Base-by-base conservation (phyloP, 2,888 invertebrate genomes). In the Atethmia centrago region DNA sequence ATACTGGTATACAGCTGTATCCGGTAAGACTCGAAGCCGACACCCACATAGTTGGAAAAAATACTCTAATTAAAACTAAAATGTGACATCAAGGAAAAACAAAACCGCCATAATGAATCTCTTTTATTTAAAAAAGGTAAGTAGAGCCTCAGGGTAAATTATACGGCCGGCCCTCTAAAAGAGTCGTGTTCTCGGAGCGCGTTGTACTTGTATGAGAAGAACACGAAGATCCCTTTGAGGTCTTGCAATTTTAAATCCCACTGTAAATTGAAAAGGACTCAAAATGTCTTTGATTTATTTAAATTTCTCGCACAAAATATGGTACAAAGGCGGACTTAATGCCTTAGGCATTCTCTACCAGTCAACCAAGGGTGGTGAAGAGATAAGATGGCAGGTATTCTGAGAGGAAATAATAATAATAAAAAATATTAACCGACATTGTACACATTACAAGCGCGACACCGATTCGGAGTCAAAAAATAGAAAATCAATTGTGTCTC, bases 161-260 rank as follows among this genome's bases (percentile, higher is more conserved):
- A 69, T 40, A 64, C 56, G 51, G 21, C 8, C 56, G 51, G 21
- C 8, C 28, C 63, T 55, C 76, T 79, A 64, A 77, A 56, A 51
- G 21, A 77, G 12, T 42, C 67, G 53, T 71, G 56, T 66, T 45
- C 61, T 71, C 36, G 31, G 49, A 59, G 8, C 19, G 28, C 40
- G 19, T 36, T 58, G n/a, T 31, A 47, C 9, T 47, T 78, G 42
- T 28, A 47, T 5, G 36, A 31, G 31, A 45, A 65, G 36, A 82
- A 82, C 82, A 80, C 25, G 36, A 64, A 40, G 28, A 42, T 71
- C 47, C 47, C 36, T 79, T 82, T 82, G 82, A 77, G 56, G 40
- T 45, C 40, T 47, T 62, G 51, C 65, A 61, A 53, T 59, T 76
- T 80, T 64, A 77, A 77, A 59, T 25, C 81, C 45, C 36, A 56